Evolutionary conservation across 1,140 invertebrate species (phyloP), one percentile per base, ranked within the genome.

Genomic region (Scaptodrosophila lebanonensis): DNA sequence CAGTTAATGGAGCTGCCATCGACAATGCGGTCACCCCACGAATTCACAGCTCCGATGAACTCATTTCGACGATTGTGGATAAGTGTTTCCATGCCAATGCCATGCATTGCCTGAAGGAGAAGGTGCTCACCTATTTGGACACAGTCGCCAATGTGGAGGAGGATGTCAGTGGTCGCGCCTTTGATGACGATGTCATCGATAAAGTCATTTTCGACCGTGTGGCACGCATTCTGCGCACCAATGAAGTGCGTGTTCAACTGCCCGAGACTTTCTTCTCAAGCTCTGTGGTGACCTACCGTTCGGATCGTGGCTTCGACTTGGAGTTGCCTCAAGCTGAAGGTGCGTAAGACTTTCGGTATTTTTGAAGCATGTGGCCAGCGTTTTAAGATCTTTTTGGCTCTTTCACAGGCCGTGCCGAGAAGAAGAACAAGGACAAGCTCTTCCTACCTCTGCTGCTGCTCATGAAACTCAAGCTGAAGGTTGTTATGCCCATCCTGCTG

Each of bases 381-480:
- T 3, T 22, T 13, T 20, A 3, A 12, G 13, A 22, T 17, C 0
- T 39, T 15, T 30, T 36, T 0, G 6, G n/a, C 12, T 39, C 12
- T 11, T 12, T 59, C 7, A 18, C 17, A 86, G 85, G 69, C 36
- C 79, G 85, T 13, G 82, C 77, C 36, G 79, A 84, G 52, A 79
- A 90, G 32, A 87, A 95, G 68, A 95, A 77, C 64, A 77, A 95
- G 88, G 93, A 95, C 88, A 95, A 95, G 86, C 89, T 95, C 7
- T 88, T 95, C 32, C 87, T 95, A 68, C 94, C 94, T 2, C 88
- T 95, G 32, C 86, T 95, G 42, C 87, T 95, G 63, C 89, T 95
- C 25, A 87, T 95, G 51, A 95, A 95, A 85, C 83, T 95, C 66
- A 95, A 95, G 87, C 88, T 95, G 86, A 95, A 95, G 87, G 91